phyloP scores from a whole-genome alignment of 2,888 invertebrate genomes.

The Eupithecia subfuscata region DNA sequence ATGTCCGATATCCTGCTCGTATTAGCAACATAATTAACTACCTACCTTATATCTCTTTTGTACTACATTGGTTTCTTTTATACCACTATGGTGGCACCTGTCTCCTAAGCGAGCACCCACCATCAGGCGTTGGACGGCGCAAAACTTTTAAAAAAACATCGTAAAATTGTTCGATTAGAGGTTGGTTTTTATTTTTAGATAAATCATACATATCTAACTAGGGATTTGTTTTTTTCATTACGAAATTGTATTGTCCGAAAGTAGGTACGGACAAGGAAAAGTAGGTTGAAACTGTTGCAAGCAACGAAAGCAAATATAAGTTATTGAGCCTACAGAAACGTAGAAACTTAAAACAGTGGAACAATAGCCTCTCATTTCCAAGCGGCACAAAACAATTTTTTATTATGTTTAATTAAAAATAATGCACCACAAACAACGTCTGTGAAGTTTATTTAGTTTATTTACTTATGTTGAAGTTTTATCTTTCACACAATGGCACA shows the following conservation, averaged over 20 bases:
- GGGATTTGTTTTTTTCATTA: too few relatives aligned
- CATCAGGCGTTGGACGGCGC: too few relatives aligned
- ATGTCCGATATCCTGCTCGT: conserved; percentile 19
- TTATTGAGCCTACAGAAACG: neutral
- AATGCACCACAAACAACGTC: conserved; percentile 23
- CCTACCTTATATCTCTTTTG: neutral
- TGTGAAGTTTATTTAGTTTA: conserved; percentile 17
- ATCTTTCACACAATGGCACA: conserved; percentile 32
- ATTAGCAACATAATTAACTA: conserved; percentile 12
- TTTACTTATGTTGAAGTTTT: conserved; percentile 22
- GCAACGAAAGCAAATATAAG: too few relatives aligned
- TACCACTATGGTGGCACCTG: too few relatives aligned
- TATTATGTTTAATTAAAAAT: conserved; percentile 15
- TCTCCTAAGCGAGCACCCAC: neutral
- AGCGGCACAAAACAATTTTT: neutral
- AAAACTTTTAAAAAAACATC: too few relatives aligned
- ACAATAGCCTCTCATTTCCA: conserved; percentile 7
- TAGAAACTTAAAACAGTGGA: neutral
- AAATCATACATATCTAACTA: too few relatives aligned
- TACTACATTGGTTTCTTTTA: neutral
- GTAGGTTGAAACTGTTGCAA: too few relatives aligned
- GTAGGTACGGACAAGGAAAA: too few relatives aligned
- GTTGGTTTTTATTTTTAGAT: too few relatives aligned
- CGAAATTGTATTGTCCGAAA: too few relatives aligned
- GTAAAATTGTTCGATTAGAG: too few relatives aligned